Conservation (phyloP, 2,888 invertebrate genomes). For the Andrena trimmerana region DNA sequence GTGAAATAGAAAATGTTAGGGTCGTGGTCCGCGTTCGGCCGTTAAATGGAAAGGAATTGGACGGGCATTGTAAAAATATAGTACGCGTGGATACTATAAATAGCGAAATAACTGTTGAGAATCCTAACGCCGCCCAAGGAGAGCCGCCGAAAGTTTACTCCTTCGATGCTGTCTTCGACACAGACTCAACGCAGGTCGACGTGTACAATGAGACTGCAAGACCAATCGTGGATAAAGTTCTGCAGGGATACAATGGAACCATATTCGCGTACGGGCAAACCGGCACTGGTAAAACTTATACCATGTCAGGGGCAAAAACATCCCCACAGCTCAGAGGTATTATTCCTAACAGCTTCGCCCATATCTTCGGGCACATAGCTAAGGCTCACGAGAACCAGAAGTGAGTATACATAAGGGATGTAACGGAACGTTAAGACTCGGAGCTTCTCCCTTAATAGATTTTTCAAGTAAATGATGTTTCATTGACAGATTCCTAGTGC, state of each 20-base stretch:
- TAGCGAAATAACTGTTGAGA: slow-evolving; percentile 91
- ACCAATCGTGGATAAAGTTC: slow-evolving; percentile 98
- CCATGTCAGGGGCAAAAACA: slow-evolving; percentile 97
- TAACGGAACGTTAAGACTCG: neutral
- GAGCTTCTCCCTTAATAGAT: neutral
- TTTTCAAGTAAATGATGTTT: slow-evolving; percentile 9
- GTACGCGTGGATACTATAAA: slow-evolving; percentile 92
- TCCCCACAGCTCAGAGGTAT: slow-evolving; percentile 97
- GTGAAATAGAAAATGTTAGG: slow-evolving; percentile 96
- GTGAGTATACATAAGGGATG: slow-evolving; percentile 85
- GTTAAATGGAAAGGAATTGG: slow-evolving; percentile 93
- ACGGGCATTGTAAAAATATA: slow-evolving; percentile 90
- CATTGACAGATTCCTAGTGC: slow-evolving; percentile 93
- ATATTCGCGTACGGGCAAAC: slow-evolving; percentile 96
- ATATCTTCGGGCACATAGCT: slow-evolving; percentile 99
- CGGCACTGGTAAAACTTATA: slow-evolving; percentile 99
- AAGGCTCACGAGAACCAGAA: slow-evolving; percentile 96
- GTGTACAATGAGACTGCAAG: slow-evolving; percentile 98
- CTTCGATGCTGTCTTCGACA: slow-evolving; percentile 97
- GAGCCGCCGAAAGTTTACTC: slow-evolving; percentile 96
- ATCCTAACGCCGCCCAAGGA: slow-evolving; percentile 89
- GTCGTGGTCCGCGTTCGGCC: slow-evolving; percentile 98
- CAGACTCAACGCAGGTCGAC: slow-evolving; percentile 95
- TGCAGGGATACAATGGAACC: slow-evolving; percentile 98
- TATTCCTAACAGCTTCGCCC: slow-evolving; percentile 99